Evolutionary conservation across 2,888 invertebrate genomes (phyloP), one percentile per base, ranked within the genome.

Genomic region (Andrena chrysosceles): DNA sequence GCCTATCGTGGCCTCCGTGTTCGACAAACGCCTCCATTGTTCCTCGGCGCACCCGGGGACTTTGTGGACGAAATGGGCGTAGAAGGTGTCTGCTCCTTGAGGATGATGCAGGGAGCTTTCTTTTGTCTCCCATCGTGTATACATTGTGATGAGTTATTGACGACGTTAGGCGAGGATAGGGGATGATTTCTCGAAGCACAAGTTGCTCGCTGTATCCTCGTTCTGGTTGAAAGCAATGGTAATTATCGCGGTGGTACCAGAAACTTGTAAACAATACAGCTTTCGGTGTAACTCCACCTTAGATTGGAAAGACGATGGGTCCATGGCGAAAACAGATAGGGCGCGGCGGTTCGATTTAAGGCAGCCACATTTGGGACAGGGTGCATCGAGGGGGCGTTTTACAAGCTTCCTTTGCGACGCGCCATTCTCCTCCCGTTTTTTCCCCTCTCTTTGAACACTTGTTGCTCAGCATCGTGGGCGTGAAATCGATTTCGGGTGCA

Each of bases 401-500:
- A 56, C 59, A 42, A 54, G 42, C 60, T n/a, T 56, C 20, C 59
- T 56, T n/a, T 20, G 26, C 26, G 33, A 2, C 49, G 60, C 64
- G 20, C 16, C 20, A 23, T 13, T 52, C 23, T 7, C 16, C 48
- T 26, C 33, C 23, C 35, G 62, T 29, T 64, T 73, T 78, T 68
- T 63, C 31, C 10, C 59, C 52, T 13, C 10, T n/a, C 26, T 35
- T 62, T 42, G 66, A 72, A 75, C 81, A 85, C 85, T 85, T 85
- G 78, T 85, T 85, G 85, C 81, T 16, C 74, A 62, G 68, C 68
- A 54, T 75, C 73, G 62, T 29, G 75, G 49, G 69, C 75, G 78
- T 63, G 81, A 85, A 77, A 85, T 85, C 82, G 85, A 85, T 85
- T 85, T 75, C 68, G 29, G 29, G 29, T 66, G 52, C 60, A 20